Evolutionary conservation across 2,113 vertebrate genomes (phyloP).

Genomic region (Microtus richardsoni): DNA sequence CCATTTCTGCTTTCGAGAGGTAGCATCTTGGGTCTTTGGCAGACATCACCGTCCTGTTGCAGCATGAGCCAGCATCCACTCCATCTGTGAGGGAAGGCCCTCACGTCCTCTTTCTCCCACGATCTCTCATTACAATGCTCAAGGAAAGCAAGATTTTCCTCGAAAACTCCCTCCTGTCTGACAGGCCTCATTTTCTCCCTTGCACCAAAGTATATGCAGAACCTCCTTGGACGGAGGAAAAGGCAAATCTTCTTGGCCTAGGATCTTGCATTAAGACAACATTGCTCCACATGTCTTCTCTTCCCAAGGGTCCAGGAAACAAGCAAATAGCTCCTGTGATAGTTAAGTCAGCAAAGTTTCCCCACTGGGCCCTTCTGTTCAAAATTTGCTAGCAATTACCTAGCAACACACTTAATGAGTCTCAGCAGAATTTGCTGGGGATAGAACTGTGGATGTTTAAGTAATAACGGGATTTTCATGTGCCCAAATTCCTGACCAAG

Average conservation of each 20-base stretch:
- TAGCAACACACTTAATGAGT: constrained; percentile 56
- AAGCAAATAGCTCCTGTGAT: constrained; percentile 24
- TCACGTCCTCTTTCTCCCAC: neutral
- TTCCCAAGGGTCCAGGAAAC: neutral
- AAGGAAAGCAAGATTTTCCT: neutral
- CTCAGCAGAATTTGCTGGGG: constrained; percentile 19
- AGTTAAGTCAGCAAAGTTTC: constrained; percentile 19
- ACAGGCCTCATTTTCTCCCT: neutral
- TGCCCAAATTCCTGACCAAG: constrained; percentile 5
- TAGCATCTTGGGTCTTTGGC: neutral
- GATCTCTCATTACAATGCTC: neutral
- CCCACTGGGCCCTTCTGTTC: constrained; percentile 28
- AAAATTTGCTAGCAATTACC: constrained; percentile 53
- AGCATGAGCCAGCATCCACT: neutral
- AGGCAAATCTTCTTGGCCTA: neutral
- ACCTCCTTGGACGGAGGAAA: neutral
- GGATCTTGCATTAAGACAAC: neutral
- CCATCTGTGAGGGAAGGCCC: neutral
- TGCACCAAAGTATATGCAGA: neutral
- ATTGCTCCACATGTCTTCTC: neutral
- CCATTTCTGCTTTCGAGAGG: neutral
- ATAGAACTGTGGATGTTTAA: neutral
- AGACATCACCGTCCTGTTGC: neutral
- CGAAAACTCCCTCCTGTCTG: neutral
- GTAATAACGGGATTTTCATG: neutral